phyloP scores from a whole-genome alignment of 1,140 invertebrate species.

The Brachystomella parvula region DNA sequence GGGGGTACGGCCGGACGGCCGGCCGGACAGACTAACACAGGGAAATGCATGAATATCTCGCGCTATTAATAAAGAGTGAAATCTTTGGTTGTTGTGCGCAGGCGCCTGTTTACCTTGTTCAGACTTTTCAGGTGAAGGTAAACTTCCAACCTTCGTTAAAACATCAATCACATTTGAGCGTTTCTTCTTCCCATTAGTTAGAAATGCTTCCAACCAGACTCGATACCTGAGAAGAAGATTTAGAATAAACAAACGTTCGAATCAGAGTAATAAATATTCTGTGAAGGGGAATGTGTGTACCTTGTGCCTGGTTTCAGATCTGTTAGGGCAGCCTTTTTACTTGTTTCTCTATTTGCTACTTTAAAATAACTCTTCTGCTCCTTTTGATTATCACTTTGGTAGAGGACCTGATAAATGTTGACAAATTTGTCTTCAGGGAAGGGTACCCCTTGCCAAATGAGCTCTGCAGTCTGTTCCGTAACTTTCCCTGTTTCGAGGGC shows the following conservation, averaged over 20 bases:
- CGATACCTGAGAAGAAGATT: slow-evolving; percentile 53
- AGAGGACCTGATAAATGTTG: slow-evolving; percentile 79
- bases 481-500: slow-evolving; percentile 62
- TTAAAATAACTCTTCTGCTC: slow-evolving; percentile 74
- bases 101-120: slow-evolving; percentile 37
- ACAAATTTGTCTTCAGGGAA: slow-evolving; percentile 81
- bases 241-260: slow-evolving; percentile 13
- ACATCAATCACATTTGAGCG: slow-evolving; percentile 75
- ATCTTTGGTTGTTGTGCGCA: too few species aligned
- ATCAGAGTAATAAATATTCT: not conserved
- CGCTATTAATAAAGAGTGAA: too few species aligned
- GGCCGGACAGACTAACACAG: too few species aligned
- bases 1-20: too few species aligned
- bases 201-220: slow-evolving; percentile 75
- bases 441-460: slow-evolving; percentile 72
- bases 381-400: slow-evolving; percentile 58
- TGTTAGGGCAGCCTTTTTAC: slow-evolving; percentile 57
- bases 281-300: slow-evolving; percentile 38
- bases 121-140: slow-evolving; percentile 49
- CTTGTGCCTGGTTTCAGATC: slow-evolving; percentile 69
- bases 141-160: slow-evolving; percentile 64
- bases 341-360: slow-evolving; percentile 67
- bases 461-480: slow-evolving; percentile 63
- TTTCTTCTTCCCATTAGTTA: slow-evolving; percentile 81
- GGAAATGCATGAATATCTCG: too few species aligned